A percentile compares a stretch with the other conserved stretches of the same genome.
Evolutionary conservation across 2,888 invertebrate species (phyloP).

Genomic region (Hydrotaea cyrtoneurina): DNA sequence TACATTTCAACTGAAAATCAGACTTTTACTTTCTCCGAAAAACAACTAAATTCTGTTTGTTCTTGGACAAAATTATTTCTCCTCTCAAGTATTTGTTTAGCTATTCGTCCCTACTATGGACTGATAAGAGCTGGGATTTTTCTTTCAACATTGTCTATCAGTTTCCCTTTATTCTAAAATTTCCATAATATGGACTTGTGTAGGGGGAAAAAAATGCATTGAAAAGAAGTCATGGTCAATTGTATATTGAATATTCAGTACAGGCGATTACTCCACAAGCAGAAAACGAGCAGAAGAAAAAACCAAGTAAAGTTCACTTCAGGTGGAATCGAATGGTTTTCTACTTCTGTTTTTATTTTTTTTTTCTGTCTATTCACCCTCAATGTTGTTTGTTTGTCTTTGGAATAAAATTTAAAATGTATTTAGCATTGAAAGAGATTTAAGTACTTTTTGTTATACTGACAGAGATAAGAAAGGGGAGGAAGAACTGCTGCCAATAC

Average conservation of each 20-base stretch:
- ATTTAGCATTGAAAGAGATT: neutral
- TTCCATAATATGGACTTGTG: neutral
- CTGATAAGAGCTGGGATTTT: neutral
- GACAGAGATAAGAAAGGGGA: no score
- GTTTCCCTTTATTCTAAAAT: neutral
- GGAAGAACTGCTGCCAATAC: no score
- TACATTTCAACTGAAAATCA: no score
- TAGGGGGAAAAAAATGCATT: slow-evolving; percentile 1
- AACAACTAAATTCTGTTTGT: no score
- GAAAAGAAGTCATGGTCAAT: slow-evolving; percentile 30
- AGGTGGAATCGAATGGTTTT: neutral
- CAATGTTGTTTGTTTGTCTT: neutral
- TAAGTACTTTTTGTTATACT: neutral
- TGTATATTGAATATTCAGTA: slow-evolving; percentile 34
- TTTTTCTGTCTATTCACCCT: neutral
- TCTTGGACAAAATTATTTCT: neutral
- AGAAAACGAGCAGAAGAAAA: neutral
- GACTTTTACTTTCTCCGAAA: no score
- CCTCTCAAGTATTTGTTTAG: neutral
- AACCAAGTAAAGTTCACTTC: neutral
- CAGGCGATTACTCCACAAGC: neutral
- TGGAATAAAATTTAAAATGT: neutral
- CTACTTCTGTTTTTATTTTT: neutral
- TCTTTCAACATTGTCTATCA: neutral
- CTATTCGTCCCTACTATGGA: neutral